Evolutionary conservation across 2,888 invertebrate genomes (phyloP), one percentile per base, ranked within the genome.

Genomic region (Hyles lineata): DNA sequence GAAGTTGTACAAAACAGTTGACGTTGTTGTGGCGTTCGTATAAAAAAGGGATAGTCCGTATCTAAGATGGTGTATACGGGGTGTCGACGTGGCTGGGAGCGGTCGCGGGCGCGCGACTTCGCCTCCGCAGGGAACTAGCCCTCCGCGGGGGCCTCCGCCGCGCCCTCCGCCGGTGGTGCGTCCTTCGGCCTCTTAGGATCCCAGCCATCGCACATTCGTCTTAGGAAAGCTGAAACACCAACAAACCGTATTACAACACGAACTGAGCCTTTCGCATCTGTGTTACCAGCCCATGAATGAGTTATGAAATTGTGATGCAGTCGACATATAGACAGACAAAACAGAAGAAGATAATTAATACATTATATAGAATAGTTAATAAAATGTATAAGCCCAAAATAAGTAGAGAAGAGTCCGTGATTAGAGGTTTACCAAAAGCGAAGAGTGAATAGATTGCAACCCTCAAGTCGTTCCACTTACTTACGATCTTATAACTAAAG

Each of bases 171-270:
- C 77, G 73, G 77, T 73, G 72, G 72, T 61, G 63, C 67, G 11
- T 67, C 67, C 67, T 76, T 77, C 75, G 80, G 76, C 75, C 80
- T 75, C 80, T 89, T 89, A 80, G 82, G 74, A 76, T 89, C 89
- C 91, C 94, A 93, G 92, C 96, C 95, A 87, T 96, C 96, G 93
- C 97, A 97, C 96, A 98, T 96, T 96, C 96, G 97, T 95, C 97
- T 96, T 93, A 98, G 96, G 96, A 98, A 98, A 94, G 97, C 98
- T 98, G 95, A 61, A 87, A 85, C 15, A 43, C 23, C 72, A 21
- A 73, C 79, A 77, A 72, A 6, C 32, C 72, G 75, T 15, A 59
- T 75, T 70, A 74, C 29, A 71, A 7, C 35, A 71, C 11, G 19
- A n/a, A 73, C 75, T 70, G 75, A 70, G 61, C 74, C 52, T 35